Percentiles rank a stretch among this genome's conserved stretches.
Conservation (phyloP, 2,888 invertebrate species). For the Drosophila neotestacea region DNA sequence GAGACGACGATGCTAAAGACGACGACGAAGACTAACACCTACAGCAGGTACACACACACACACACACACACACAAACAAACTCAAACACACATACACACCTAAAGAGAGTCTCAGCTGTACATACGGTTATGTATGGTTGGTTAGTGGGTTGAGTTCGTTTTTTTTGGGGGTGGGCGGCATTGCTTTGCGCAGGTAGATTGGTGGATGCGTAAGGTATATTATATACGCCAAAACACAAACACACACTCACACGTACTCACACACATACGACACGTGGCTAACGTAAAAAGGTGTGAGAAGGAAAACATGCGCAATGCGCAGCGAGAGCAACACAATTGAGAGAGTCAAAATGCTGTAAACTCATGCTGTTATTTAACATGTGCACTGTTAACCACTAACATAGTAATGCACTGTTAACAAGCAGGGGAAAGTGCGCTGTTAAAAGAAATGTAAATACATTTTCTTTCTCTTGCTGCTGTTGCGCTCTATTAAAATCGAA, state of each 20-base stretch:
- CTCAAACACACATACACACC: not conserved
- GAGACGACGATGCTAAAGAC: conserved; percentile 54
- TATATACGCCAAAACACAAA: conserved; percentile 75
- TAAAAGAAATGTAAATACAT: conserved; percentile 22
- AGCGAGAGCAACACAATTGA: conserved; percentile 10
- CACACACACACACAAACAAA: conserved; percentile 42
- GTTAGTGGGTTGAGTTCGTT: conserved; percentile 35
- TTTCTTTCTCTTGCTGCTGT: conserved; percentile 20
- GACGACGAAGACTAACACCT: conserved; percentile 66
- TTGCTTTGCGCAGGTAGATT: conserved; percentile 84
- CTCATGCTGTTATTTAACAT: conserved; percentile 22
- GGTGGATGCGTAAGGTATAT: conserved; percentile 85
- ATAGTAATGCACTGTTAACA: not conserved
- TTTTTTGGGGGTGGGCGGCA: conserved; percentile 49
- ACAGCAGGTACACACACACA: conserved; percentile 69
- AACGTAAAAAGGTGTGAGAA: conserved; percentile 51
- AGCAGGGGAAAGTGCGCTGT: conserved; percentile 49
- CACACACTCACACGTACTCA: conserved; percentile 55
- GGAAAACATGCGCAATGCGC: conserved; percentile 55
- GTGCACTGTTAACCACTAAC: conserved; percentile 11
- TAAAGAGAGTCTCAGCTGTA: conserved; percentile 43
- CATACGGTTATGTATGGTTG: conserved; percentile 47
- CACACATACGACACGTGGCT: conserved; percentile 50
- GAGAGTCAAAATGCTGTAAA: conserved; percentile 17
- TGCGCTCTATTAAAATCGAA: conserved; percentile 25